These are phyloP conservation scores for Acanthosepion lycidas DNA, from an alignment of 2,888 invertebrate genomes.

Conservation along the genomic window DNA sequence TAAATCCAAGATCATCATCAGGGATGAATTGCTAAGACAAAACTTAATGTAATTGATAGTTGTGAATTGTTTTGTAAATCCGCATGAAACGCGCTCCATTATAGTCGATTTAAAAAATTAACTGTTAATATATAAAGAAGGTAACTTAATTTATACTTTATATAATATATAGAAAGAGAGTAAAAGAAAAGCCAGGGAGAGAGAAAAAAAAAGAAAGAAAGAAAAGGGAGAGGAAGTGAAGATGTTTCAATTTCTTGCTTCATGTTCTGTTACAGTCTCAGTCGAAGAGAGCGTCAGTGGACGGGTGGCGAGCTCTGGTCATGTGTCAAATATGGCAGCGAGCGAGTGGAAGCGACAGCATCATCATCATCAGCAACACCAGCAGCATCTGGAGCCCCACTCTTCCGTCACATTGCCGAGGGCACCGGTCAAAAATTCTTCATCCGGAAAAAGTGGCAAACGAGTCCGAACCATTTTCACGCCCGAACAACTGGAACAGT, in stretches of 20 bases:
- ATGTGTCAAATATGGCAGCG: background rate
- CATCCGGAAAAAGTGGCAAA: slow-evolving; percentile 79
- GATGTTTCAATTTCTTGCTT: background rate
- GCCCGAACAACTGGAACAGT: slow-evolving; percentile 92
- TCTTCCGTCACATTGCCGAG: background rate
- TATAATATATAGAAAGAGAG: background rate
- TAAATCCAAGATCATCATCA: no score
- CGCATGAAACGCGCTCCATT: no score
- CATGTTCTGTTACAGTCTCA: background rate
- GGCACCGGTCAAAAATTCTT: background rate
- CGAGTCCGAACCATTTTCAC: slow-evolving; percentile 96
- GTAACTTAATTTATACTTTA: no score
- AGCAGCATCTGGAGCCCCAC: background rate
- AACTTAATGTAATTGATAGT: no score
- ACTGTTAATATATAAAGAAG: no score
- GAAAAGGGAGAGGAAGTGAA: background rate
- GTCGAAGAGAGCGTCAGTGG: background rate
- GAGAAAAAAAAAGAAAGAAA: background rate
- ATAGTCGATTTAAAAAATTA: no score
- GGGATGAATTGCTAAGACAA: no score
- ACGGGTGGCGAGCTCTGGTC: background rate
- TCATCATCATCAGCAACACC: background rate
- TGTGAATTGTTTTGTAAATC: no score
- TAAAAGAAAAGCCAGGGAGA: background rate
- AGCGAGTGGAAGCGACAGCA: slow-evolving; percentile 36